Conservation (phyloP, 2,888 invertebrate genomes). For the Rugalucina vietnamica region DNA sequence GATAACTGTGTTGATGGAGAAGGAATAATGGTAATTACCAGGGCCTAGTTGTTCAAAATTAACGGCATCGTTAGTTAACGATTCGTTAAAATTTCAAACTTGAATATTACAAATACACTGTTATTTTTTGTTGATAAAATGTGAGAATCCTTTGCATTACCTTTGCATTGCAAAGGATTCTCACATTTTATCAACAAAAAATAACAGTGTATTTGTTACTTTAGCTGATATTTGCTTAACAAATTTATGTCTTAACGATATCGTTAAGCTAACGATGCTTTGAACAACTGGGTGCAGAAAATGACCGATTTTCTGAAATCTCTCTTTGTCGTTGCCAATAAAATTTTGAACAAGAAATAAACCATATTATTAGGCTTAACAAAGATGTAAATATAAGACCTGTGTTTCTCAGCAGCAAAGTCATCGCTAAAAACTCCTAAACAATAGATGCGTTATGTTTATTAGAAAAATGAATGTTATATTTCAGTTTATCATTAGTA, state of each 20-base stretch:
- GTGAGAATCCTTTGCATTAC: background rate
- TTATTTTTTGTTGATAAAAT: background rate
- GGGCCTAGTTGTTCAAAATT: too few species aligned
- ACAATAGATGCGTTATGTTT: background rate
- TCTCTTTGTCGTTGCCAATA: too few species aligned
- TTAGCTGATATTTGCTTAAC: too few species aligned
- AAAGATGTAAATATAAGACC: background rate
- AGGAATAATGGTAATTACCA: constrained; percentile 28
- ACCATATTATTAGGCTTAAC: too few species aligned
- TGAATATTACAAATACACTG: background rate
- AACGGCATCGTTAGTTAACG: too few species aligned
- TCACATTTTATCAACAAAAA: background rate
- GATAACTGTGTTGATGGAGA: background rate
- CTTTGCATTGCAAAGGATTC: background rate
- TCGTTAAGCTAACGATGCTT: too few species aligned
- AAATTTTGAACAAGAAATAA: too few species aligned
- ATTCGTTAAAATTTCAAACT: background rate
- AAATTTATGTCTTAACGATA: too few species aligned
- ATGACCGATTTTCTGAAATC: too few species aligned
- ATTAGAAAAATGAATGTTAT: background rate
- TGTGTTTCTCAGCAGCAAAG: background rate
- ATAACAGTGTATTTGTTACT: background rate
- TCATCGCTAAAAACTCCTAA: background rate
- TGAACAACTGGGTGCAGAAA: too few species aligned
- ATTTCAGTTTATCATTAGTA: background rate